A percentile compares a stretch with the other conserved stretches of the same genome.
Evolutionary conservation across 2,797 vertebrate species (phyloP).

Genomic region (Morus bassanus): DNA sequence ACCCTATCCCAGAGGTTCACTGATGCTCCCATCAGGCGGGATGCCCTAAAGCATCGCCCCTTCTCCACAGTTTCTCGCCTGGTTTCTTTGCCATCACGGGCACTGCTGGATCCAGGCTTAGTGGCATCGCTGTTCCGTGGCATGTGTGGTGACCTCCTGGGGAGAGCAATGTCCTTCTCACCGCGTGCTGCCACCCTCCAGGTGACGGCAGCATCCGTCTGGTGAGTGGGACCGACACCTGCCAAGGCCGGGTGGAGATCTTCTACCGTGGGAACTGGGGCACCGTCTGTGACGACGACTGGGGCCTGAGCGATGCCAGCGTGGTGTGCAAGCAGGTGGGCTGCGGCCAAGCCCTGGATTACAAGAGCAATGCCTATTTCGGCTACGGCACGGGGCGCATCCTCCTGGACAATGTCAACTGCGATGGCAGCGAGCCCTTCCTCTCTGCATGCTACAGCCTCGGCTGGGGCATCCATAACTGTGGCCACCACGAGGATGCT

Average conservation of each 20-base stretch:
- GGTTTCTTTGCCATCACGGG: rapidly evolving
- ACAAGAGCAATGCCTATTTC: constrained; percentile 88
- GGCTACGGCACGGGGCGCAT: constrained; percentile 89
- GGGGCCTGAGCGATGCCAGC: constrained; percentile 81
- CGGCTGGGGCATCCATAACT: constrained; percentile 95
- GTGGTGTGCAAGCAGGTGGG: constrained; percentile 91
- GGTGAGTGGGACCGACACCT: constrained; percentile 79
- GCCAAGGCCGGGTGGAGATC: constrained; percentile 93
- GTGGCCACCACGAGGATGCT: constrained; percentile 94
- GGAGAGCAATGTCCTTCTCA: not conserved
- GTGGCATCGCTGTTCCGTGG: rapidly evolving
- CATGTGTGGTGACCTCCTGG: not conserved
- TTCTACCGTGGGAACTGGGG: constrained; percentile 89
- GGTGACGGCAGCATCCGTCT: constrained; percentile 88
- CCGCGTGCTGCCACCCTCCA: not conserved
- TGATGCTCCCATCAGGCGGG: rapidly evolving
- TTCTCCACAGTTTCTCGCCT: rapidly evolving
- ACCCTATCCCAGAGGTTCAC: not conserved
- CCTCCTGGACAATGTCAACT: constrained; percentile 92
- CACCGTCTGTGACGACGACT: constrained; percentile 95
- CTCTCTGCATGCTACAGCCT: constrained; percentile 84
- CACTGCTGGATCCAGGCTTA: rapidly evolving
- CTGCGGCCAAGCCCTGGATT: constrained; percentile 82
- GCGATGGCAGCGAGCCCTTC: constrained; percentile 80
- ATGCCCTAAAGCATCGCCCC: not conserved